Evolutionary conservation across 2,888 invertebrate genomes (phyloP).

Genomic region (Trileptium ribeirensis): DNA sequence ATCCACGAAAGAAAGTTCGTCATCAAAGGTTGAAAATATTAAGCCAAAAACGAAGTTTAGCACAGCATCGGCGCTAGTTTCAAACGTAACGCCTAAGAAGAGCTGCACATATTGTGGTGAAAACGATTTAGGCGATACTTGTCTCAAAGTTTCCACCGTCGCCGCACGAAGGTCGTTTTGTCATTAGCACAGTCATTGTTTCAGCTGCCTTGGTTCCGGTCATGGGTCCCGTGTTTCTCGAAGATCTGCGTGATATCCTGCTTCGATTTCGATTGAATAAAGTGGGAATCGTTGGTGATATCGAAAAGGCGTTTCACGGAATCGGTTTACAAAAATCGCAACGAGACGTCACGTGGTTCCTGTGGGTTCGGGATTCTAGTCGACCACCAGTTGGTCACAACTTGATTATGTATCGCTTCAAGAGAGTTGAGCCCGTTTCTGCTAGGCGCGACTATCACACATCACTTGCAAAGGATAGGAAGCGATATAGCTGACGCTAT

Average conservation of each 20-base stretch:
- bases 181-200: not conserved
- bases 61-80: not conserved
- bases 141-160: not conserved
- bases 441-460: slow-evolving; percentile 10
- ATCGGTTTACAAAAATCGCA: slow-evolving; percentile 32
- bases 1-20: not conserved
- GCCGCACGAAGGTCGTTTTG: not conserved
- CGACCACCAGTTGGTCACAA: not conserved
- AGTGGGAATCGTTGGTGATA: slow-evolving; percentile 30
- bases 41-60: not conserved
- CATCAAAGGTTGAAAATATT: not conserved
- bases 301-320: slow-evolving; percentile 15
- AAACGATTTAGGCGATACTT: not conserved
- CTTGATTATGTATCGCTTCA: slow-evolving; percentile 31
- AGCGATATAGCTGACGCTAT: slow-evolving; percentile 17
- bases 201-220: not conserved
- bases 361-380: slow-evolving; percentile 27
- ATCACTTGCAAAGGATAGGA: not conserved
- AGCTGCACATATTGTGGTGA: not conserved
- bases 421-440: slow-evolving; percentile 32
- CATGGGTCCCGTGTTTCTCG: slow-evolving; percentile 26
- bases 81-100: not conserved
- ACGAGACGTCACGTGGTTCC: slow-evolving; percentile 29
- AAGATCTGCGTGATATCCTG: slow-evolving; percentile 25
- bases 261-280: slow-evolving; percentile 29